phyloP scores from a whole-genome alignment of 2,888 invertebrate genomes.

The Tachina lurida region DNA sequence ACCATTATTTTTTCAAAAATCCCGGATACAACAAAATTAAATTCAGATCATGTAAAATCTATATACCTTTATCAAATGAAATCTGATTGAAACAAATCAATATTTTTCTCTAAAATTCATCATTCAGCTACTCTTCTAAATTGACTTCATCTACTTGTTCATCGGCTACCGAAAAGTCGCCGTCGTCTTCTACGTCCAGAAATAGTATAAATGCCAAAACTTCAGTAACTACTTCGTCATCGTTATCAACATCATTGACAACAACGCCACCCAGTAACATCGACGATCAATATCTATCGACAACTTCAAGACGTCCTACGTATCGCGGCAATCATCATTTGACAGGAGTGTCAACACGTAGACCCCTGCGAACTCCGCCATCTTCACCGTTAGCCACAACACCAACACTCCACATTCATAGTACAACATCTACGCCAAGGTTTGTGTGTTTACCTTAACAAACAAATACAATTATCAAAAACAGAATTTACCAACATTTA shows the following conservation, averaged over 20 bases:
- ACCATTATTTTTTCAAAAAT: not conserved
- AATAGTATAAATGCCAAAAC: constrained; percentile 32
- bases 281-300: constrained; percentile 75
- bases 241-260: constrained; percentile 48
- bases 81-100: constrained; percentile 69
- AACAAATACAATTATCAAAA: constrained; percentile 42
- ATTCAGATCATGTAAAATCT: constrained; percentile 11
- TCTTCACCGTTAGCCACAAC: constrained; percentile 82
- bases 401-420: constrained; percentile 77
- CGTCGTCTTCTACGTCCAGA: constrained; percentile 48
- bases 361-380: constrained; percentile 81
- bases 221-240: constrained; percentile 44
- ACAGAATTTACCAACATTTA: constrained; percentile 15
- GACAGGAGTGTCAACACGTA: constrained; percentile 78
- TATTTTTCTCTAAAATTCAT: constrained; percentile 69
- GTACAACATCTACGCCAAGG: constrained; percentile 81
- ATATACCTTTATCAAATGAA: constrained; percentile 24
- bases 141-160: constrained; percentile 69
- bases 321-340: constrained; percentile 75
- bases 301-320: constrained; percentile 75
- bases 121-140: constrained; percentile 68
- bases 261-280: constrained; percentile 56
- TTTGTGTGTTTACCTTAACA: constrained; percentile 77
- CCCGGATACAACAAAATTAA: not conserved
- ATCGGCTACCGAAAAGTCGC: constrained; percentile 67